Evolutionary conservation across 2,113 vertebrate genomes (phyloP), one percentile per base, ranked within the genome.

Genomic region (Tympanuchus pallidicinctus): DNA sequence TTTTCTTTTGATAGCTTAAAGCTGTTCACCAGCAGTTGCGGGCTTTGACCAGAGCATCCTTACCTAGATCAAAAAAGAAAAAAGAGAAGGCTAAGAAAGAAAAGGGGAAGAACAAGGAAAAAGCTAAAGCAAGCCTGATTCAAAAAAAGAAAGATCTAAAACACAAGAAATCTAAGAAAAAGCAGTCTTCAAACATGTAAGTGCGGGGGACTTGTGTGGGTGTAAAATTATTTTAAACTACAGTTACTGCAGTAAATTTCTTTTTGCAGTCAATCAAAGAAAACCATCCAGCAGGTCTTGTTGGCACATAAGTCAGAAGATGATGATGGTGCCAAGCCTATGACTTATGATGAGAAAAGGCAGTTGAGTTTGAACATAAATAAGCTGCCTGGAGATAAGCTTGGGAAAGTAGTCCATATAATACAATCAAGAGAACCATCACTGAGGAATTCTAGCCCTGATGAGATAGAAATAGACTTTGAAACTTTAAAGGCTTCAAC

Each of bases 401-500:
- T 99, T 87, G 97, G 97, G 30, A 98, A 97, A 86, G 60, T 99
- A 57, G 98, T 98, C 86, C 96, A 95, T 38, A 98, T 99, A 94
- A 98, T 99, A 95, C 98, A 98, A 75, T 97, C 97, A 85, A 97
- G 98, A 89, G 99, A 99, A 91, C 95, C 98, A 19, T 97, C 96
- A 25, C 76, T 98, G 82, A 97, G 87, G 54, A 94, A 97, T 74
- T 97, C 98, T 24, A 96, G 96, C 91, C 97, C 97, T 13, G 97
- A 98, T 54, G 98, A 99, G 75, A 97, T 99, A 47, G 99, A 99
- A 96, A 98, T 99, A 69, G 98, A 99, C 95, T 98, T 99, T 92
- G 98, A 99, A 95, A 97, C 95, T n/a, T 97, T 99, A 74, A 98
- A 98, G 96, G 91, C 98, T 61, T 98, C 99, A 63, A 99, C 99